Evolutionary conservation across 2,888 invertebrate species (phyloP).

Genomic region (Drosophila koepferae): DNA sequence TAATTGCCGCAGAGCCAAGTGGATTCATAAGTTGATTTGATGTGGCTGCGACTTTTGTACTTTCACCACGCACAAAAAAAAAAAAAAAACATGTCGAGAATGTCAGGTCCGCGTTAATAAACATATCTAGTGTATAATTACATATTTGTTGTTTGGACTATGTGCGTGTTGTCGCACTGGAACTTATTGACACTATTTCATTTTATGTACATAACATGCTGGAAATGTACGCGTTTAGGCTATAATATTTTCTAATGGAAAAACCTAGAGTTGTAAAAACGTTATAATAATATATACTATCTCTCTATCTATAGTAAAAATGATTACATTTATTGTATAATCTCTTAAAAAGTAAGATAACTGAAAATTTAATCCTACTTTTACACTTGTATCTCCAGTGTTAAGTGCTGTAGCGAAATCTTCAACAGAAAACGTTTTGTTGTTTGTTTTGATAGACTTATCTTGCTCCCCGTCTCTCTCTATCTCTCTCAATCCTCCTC

Average conservation of each 20-base stretch:
- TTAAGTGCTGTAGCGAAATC: not conserved
- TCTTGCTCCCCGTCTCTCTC: not conserved
- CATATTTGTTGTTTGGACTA: not conserved
- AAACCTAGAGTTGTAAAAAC: not conserved
- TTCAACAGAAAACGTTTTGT: not conserved
- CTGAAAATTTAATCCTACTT: not conserved
- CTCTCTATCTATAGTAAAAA: not conserved
- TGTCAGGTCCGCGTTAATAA: constrained; percentile 5
- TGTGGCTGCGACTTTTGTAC: constrained; percentile 12
- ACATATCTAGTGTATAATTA: not conserved
- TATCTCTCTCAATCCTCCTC: no score
- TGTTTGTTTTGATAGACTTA: not conserved
- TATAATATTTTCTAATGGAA: not conserved
- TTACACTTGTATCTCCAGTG: not conserved
- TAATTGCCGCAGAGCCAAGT: constrained; percentile 27
- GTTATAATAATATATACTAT: not conserved
- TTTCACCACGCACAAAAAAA: constrained; percentile 32
- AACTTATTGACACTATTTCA: constrained; percentile 16
- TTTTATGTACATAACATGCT: not conserved
- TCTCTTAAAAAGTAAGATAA: not conserved
- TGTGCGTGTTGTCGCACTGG: not conserved
- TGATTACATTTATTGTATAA: not conserved
- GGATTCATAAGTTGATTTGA: constrained; percentile 11
- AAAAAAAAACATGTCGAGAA: constrained; percentile 8
- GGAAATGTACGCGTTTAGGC: not conserved